These are phyloP conservation scores for Coregonus ussuriensis DNA, from an alignment of 2,797 vertebrate genomes.

Conservation along the genomic window DNA sequence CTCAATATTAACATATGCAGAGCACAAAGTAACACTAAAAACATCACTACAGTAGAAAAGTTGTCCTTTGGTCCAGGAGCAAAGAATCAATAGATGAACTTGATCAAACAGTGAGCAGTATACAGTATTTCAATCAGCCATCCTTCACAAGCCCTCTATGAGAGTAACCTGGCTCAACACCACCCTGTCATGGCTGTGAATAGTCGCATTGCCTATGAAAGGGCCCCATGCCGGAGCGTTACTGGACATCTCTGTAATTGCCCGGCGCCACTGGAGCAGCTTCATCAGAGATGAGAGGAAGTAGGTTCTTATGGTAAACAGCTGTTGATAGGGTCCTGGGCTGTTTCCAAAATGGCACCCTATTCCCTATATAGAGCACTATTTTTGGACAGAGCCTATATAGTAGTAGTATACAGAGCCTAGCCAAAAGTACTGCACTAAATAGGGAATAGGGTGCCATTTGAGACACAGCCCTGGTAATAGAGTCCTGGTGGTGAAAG, in stretches of 20 bases:
- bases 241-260: not conserved
- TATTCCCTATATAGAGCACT: too few relatives aligned
- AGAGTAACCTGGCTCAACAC: slow-evolving; percentile 33
- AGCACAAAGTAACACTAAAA: slow-evolving; percentile 2
- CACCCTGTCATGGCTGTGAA: slow-evolving; percentile 15
- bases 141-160: slow-evolving; percentile 26
- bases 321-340: not conserved
- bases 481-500: not conserved
- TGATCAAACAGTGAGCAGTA: slow-evolving; percentile 34
- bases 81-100: slow-evolving; percentile 14
- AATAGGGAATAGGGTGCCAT: too few relatives aligned
- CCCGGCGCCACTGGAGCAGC: not conserved
- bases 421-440: too few relatives aligned
- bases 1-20: not conserved
- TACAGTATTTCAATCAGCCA: slow-evolving; percentile 25
- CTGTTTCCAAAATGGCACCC: too few relatives aligned
- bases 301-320: not conserved
- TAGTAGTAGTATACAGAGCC: not conserved
- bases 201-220: slow-evolving; percentile 15
- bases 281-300: not conserved
- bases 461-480: too few relatives aligned
- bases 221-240: not conserved
- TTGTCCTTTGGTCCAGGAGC: not conserved
- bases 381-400: too few relatives aligned
- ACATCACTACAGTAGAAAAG: not conserved